Evolutionary conservation across 2,113 vertebrate species (phyloP), one percentile per base, ranked within the genome.

Genomic region (Cairina moschata): DNA sequence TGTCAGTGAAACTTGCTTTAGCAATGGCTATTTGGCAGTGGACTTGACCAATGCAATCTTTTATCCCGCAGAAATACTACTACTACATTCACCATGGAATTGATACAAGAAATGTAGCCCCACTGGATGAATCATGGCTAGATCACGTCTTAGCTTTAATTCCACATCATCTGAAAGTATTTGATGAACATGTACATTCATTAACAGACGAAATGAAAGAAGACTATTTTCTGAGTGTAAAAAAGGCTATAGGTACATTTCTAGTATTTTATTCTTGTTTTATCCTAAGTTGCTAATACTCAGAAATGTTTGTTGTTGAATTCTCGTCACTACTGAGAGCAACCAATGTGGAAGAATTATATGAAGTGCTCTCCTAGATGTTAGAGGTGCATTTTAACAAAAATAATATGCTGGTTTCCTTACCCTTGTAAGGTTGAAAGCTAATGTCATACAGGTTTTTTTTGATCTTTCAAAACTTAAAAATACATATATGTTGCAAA

Each of bases 161-260:
- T 15, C 98, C 99, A 13, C 42, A 89, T 23, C 97, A 96, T 72
- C 96, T 99, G 72, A 98, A 97, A 96, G 96, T 76, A 36, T 76
- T 97, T 66, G 97, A 76, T 5, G 67, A 96, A 55, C 96, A 94
- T 38, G 94, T 98, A 62, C 68, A 62, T 79, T 42, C 31, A 28
- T 96, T 99, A 52, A 98, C 97, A 3, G 97, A 98, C 73, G 99
- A 99, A 94, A 98, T 99, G 75, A 98, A 97, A 91, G 98, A 99
- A 42, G 98, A 99, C 88, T 99, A 99, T 96, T 94, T 98, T 62
- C 86, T 98, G n/a, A 98, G 98, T 93, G 92, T 98, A 56, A 98
- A 98, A 95, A 98, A 98, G 91, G 98, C 98, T 62, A 98, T 98
- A 91, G 97, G 99, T 99, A 98, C 89, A 36, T 44, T 72, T 72